Base-by-base conservation (phyloP, 2,888 invertebrate species). In the Apocheima hispidaria region DNA sequence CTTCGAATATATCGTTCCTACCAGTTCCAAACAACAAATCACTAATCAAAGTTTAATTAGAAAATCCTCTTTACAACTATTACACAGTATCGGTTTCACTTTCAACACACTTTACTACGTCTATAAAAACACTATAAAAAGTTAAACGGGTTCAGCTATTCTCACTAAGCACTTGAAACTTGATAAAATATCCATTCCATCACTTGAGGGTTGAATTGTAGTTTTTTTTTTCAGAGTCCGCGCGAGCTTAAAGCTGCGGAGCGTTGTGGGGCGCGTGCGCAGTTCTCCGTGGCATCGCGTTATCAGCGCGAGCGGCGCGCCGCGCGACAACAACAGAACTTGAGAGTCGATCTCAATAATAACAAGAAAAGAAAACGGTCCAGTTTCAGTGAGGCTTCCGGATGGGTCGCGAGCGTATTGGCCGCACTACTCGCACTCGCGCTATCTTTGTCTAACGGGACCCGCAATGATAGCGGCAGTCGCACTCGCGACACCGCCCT, bases 351-450 rank as follows among this genome's bases (percentile, higher is more conserved):
- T 90, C 92, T 91, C 90, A 92, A 92, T 92, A 92, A 91, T 88
- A 92, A 92, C 92, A 92, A 92, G 92, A 92, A 92, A 92, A 92
- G 92, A 92, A 92, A 92, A 92, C 92, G 92, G 92, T 92, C 92
- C 92, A 92, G 92, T 92, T 92, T 92, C 92, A 92, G 92, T 86
- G 83, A 85, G 91, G 90, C 92, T 92, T 92, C 92, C 92, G 92
- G 92, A 91, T 91, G 91, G 90, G 85, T 87, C 87, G 87, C 80
- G 85, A 84, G 85, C 87, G 86, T 88, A 72, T 72, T 70, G 71
- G 73, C 74, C 63, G 79, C 77, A 82, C 84, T 83, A 77, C 83
- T 89, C 89, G 74, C 85, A 78, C 87, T 66, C 75, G 73, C 84
- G 77, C 82, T 84, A 82, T 88, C 91, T 85, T 83, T 84, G 82